These are phyloP conservation scores for Rhizoglyphus robini DNA, from an alignment of 1,140 invertebrate genomes.

Conservation along the genomic window DNA sequence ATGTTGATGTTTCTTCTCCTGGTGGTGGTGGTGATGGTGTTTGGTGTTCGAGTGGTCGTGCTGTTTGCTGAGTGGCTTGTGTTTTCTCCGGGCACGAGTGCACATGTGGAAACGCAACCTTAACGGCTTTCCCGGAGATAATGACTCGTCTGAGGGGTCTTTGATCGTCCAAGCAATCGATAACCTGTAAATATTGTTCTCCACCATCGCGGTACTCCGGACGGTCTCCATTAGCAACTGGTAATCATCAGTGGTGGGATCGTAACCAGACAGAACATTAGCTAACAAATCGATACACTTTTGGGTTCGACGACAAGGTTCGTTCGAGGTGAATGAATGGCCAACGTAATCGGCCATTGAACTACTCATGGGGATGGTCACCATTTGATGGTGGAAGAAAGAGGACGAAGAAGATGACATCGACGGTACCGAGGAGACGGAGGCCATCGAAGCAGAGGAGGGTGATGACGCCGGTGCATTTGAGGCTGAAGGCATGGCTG, in stretches of 20 bases:
- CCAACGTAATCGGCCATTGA: background rate
- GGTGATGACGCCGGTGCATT: background rate
- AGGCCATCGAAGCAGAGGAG: background rate
- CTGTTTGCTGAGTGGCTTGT: no score
- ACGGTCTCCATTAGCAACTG: background rate
- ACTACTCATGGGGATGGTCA: background rate
- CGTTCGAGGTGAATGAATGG: background rate
- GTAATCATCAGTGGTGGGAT: background rate
- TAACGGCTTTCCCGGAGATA: no score
- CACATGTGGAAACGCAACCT: no score
- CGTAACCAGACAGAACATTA: background rate
- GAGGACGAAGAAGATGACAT: background rate
- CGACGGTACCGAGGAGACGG: background rate
- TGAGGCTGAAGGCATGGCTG: background rate
- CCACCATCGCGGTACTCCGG: background rate
- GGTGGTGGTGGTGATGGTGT: no score
- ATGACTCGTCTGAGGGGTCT: no score
- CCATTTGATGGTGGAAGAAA: background rate
- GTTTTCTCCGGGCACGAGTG: no score
- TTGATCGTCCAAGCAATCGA: background rate
- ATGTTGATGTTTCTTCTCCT: background rate
- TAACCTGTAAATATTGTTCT: background rate
- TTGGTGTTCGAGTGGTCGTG: no score
- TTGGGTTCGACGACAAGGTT: background rate
- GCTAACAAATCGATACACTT: conserved; percentile 5